Percentiles rank a stretch among this genome's conserved stretches.
Conservation (phyloP, 2,797 vertebrate species). For the Luscinia luscinia region DNA sequence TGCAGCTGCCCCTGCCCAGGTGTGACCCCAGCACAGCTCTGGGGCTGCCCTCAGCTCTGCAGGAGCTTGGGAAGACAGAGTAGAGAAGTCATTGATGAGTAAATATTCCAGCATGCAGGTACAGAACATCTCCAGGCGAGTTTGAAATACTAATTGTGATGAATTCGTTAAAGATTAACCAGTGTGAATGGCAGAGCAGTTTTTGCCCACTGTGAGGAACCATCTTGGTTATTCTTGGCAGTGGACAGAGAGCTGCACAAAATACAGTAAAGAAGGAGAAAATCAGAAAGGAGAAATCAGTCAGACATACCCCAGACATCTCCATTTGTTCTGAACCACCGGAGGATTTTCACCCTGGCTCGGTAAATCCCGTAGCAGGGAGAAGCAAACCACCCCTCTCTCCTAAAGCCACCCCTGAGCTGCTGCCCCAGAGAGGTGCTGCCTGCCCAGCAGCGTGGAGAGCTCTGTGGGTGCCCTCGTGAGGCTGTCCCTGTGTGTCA, state of each 20-base stretch:
- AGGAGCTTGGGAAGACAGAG: background rate
- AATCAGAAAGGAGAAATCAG: too few relatives aligned
- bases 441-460: background rate
- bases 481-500: slow-evolving; percentile 52
- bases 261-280: background rate
- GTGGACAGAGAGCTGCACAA: background rate
- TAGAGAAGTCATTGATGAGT: background rate
- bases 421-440: background rate
- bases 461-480: slow-evolving; percentile 29
- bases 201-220: background rate
- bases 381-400: background rate
- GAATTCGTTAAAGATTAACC: background rate
- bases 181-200: background rate
- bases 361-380: background rate
- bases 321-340: background rate
- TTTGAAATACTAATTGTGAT: background rate
- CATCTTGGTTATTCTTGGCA: background rate
- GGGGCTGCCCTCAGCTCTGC: background rate
- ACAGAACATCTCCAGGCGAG: background rate
- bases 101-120: background rate
- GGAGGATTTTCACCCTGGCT: background rate
- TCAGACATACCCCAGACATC: background rate
- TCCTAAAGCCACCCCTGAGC: background rate
- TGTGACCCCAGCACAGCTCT: background rate
- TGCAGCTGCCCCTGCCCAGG: background rate